Evolutionary conservation across 1,140 invertebrate genomes (phyloP), one percentile per base, ranked within the genome.

Genomic region (Nasonia vitripennis): DNA sequence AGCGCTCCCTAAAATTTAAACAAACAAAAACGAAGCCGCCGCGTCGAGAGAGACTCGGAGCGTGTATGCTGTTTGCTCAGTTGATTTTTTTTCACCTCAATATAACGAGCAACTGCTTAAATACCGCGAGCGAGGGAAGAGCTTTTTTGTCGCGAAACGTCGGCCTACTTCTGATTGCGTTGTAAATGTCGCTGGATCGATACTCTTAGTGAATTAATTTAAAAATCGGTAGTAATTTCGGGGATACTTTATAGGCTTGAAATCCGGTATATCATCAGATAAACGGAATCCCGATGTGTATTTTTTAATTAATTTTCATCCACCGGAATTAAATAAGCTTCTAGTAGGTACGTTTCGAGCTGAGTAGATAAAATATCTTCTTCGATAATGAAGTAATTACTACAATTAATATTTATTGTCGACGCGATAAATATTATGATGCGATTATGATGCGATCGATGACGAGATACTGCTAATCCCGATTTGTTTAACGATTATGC

Each of bases 41-140:
- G 11, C 34, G 14, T 37, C 34, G 34, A 37, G 3, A 37, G 34
- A 74, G 71, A 41, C 17, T 14, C 27, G 68, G 7, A 1, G 41
- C 9, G 41, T 45, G 10, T 0, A 45, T 79, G 68, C 67, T 91
- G 87, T 91, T 92, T 92, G 85, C 84, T 88, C 89, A 91, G 90
- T 89, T 91, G 88, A 90, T 89, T 89, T 90, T 89, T 89, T 90
- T 89, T 88, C 90, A 91, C 86, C 84, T 87, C 85, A 90, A 89
- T 84, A 85, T 90, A 90, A 81, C 84, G 68, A 88, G 87, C 88
- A 90, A 89, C 90, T 91, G 89, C 87, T 90, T 90, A 91, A 92
- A 92, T 88, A 91, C 81, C 34, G 34, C 51, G 31, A 2, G 27
- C 11, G 73, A 62, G 55, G 20, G 55, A 62, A n/a, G 68, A 78